Conservation (phyloP, 2,888 invertebrate genomes). For the Lottia scabra region DNA sequence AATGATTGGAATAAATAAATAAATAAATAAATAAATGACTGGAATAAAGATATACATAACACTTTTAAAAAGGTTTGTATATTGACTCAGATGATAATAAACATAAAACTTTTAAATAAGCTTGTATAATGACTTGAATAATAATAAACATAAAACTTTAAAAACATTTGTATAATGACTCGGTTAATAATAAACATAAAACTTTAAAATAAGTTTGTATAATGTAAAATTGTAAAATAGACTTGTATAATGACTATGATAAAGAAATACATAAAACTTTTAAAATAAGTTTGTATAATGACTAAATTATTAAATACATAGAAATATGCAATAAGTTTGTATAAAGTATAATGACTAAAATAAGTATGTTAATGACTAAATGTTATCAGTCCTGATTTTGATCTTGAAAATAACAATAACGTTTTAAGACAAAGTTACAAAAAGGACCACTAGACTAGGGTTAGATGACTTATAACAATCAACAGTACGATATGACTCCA, state of each 20-base stretch:
- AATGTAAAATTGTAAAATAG: neutral
- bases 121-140: no score
- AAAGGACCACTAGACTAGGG: neutral
- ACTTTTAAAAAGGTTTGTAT: neutral
- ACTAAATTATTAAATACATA: neutral
- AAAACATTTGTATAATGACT: no score
- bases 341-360: neutral
- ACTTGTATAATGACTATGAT: no score
- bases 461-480: neutral
- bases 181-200: no score
- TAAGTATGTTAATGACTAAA: neutral
- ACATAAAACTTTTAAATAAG: no score
- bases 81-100: no score
- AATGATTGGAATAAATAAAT: conserved; percentile 1
- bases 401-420: no score
- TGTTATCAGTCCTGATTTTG: neutral
- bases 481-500: no score
- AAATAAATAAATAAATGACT: neutral
- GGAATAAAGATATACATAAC: neutral
- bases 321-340: neutral
- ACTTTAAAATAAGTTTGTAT: no score
- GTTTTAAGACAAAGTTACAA: neutral
- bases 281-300: no score
- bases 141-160: no score
- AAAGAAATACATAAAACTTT: no score